Percentiles rank a stretch among this genome's conserved stretches.
These are phyloP conservation scores for Hippasteria phrygiana DNA, from an alignment of 53 echinoderm and acorn worm species.

Conservation along the genomic window DNA sequence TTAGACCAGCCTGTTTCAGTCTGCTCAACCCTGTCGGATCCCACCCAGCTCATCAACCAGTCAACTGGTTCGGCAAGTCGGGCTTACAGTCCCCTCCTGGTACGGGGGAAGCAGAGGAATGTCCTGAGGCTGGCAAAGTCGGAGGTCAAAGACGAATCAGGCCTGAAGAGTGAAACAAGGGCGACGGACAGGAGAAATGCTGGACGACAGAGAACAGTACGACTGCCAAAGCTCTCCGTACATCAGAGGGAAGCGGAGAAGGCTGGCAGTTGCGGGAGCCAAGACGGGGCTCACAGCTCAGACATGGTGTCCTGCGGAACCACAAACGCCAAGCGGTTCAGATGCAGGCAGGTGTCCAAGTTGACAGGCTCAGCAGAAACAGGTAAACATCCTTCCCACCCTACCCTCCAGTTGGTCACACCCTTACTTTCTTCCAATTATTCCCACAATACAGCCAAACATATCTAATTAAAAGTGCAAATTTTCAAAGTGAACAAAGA, in stretches of 20 bases:
- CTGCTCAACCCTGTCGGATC: constrained; percentile 1
- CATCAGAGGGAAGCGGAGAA: background rate
- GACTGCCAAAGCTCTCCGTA: constrained; percentile 10
- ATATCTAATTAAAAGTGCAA: too few species aligned
- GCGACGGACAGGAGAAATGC: background rate
- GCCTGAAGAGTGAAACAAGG: background rate
- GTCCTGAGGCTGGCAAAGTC: constrained; percentile 4
- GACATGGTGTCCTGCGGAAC: constrained; percentile 21
- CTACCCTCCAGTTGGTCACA: too few species aligned
- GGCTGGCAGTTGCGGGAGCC: background rate
- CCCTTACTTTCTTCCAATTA: too few species aligned
- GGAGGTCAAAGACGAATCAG: background rate
- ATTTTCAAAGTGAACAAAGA: too few species aligned
- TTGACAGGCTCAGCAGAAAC: background rate
- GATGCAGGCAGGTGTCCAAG: background rate
- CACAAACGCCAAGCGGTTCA: background rate
- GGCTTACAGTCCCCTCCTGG: background rate
- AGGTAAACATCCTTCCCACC: background rate
- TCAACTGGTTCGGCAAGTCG: background rate
- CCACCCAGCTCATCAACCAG: constrained; percentile 10
- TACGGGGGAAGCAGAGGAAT: background rate
- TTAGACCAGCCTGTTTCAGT: background rate
- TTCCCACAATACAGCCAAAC: too few species aligned
- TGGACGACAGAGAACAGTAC: constrained; percentile 8
- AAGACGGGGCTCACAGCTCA: background rate